A percentile compares a stretch with the other conserved stretches of the same genome.
Conservation (phyloP, 2,797 vertebrate genomes). For the Gambusia yucatana region DNA sequence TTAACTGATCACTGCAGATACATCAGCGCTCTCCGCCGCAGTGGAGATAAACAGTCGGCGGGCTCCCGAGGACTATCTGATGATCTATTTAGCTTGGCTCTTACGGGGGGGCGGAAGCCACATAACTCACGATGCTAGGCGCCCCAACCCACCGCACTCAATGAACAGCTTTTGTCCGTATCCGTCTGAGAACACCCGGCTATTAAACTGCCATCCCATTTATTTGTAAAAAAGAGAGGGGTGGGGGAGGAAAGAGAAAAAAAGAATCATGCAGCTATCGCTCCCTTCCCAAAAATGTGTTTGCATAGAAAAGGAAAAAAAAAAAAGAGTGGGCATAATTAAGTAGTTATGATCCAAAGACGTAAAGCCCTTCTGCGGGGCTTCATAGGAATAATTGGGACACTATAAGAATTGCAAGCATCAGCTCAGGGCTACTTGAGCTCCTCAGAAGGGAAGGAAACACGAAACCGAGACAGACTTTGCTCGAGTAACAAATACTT, state of each 20-base stretch:
- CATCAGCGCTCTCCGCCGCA: constrained; percentile 73
- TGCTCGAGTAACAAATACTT: background rate
- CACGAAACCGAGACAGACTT: constrained; percentile 25
- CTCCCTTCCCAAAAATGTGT: constrained; percentile 14
- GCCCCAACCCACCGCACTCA: constrained; percentile 64
- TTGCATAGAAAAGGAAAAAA: constrained; percentile 18
- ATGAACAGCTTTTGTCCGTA: constrained; percentile 72
- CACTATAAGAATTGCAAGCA: constrained; percentile 22
- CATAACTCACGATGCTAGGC: constrained; percentile 74
- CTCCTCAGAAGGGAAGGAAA: constrained; percentile 5
- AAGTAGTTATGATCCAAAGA: constrained; percentile 36
- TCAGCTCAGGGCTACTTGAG: constrained; percentile 21
- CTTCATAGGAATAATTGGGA: constrained; percentile 36
- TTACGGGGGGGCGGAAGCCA: constrained; percentile 46
- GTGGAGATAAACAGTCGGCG: constrained; percentile 65
- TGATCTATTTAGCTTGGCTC: constrained; percentile 63
- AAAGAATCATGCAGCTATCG: constrained; percentile 7
- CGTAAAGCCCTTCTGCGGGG: constrained; percentile 38
- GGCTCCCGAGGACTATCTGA: constrained; percentile 62
- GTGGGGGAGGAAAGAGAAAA: constrained; percentile 24
- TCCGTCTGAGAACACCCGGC: constrained; percentile 69
- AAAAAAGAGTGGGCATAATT: constrained; percentile 37
- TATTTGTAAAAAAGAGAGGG: constrained; percentile 57
- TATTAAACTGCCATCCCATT: constrained; percentile 78
- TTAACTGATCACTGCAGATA: constrained; percentile 93